Conservation (phyloP, 2,113 vertebrate species). For the Cyanistes caeruleus region DNA sequence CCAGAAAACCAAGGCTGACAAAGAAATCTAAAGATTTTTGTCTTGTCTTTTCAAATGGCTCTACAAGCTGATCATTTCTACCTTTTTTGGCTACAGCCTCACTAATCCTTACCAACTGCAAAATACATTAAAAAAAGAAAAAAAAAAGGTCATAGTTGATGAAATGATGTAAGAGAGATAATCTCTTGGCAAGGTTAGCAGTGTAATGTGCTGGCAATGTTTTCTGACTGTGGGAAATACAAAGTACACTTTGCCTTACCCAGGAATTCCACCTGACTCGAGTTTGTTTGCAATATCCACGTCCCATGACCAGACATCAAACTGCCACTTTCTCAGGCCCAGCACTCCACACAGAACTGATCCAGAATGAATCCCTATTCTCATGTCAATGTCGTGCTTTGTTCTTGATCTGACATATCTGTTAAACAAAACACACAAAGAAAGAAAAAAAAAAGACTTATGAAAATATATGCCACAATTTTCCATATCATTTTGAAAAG, state of each 20-base stretch:
- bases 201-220: neutral
- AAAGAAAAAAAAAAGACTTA: neutral
- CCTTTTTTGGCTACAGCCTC: neutral
- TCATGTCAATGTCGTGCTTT: conserved; percentile 97
- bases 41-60: neutral
- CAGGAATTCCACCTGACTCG: conserved; percentile 96
- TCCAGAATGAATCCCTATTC: conserved; percentile 95
- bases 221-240: neutral
- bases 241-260: conserved; percentile 83
- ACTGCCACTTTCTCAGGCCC: conserved; percentile 98
- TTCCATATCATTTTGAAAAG: neutral
- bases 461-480: neutral
- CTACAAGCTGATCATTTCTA: neutral
- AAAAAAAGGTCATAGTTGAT: neutral
- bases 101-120: neutral
- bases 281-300: conserved; percentile 99
- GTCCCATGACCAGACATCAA: conserved; percentile 99
- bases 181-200: neutral
- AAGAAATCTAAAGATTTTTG: neutral
- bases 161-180: neutral
- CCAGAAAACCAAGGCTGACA: neutral
- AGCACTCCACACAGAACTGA: conserved; percentile 94
- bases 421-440: neutral
- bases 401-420: conserved; percentile 94
- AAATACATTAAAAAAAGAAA: neutral